Percentiles rank a stretch among this genome's conserved stretches.
These are phyloP conservation scores for Brachionus manjavacas DNA, from an alignment of 1,140 invertebrate species.

Conservation along the genomic window DNA sequence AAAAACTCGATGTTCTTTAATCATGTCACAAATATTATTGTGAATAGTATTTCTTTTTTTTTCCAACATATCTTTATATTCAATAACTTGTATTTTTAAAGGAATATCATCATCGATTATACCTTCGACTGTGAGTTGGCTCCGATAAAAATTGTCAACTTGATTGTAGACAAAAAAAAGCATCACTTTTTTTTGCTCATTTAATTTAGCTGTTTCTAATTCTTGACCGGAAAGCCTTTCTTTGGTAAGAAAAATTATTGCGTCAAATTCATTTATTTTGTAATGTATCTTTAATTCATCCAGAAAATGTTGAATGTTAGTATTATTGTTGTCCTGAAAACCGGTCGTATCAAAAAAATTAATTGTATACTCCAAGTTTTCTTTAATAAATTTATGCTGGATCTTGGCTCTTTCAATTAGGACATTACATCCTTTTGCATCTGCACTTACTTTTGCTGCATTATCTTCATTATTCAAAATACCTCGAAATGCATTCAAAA, in stretches of 20 bases:
- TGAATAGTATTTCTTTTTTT: background rate
- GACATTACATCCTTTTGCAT: background rate
- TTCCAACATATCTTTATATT: background rate
- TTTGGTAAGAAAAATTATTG: constrained; percentile 5
- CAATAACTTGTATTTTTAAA: background rate
- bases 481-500: background rate
- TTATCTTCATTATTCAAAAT: background rate
- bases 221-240: background rate
- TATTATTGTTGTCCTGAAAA: background rate
- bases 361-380: background rate
- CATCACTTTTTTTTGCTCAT: background rate
- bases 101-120: background rate
- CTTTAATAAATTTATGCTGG: background rate
- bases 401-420: background rate
- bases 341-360: background rate
- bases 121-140: background rate
- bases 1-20: background rate
- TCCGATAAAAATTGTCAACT: background rate
- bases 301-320: background rate
- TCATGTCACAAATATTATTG: background rate
- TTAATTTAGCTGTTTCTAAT: background rate
- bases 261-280: background rate
- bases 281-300: background rate
- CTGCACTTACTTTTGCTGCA: background rate
- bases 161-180: constrained; percentile 8